Conservation (phyloP, 2,888 invertebrate genomes). For the Ecliptopera silaceata region DNA sequence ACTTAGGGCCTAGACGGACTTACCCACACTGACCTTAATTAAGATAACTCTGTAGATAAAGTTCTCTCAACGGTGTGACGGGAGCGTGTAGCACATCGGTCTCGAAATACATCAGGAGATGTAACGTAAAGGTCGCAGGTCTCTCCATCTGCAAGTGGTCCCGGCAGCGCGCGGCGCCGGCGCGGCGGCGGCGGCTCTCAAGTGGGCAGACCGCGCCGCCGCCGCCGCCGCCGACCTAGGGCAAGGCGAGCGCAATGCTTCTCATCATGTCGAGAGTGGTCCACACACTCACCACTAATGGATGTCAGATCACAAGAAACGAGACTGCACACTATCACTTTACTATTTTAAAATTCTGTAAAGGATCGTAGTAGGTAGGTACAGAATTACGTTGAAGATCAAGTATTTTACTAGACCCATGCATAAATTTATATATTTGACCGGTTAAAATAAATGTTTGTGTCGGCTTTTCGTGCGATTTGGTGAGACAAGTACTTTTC, state of each 20-base stretch:
- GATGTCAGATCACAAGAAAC: slow-evolving; percentile 8
- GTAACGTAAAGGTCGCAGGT: slow-evolving; percentile 10
- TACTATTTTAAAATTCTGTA: neutral
- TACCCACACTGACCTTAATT: too few relatives aligned
- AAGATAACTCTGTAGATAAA: neutral
- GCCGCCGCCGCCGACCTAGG: slow-evolving; percentile 26
- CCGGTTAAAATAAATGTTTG: neutral
- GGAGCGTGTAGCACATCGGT: neutral
- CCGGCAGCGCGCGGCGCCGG: slow-evolving; percentile 34
- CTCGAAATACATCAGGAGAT: neutral
- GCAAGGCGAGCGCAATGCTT: slow-evolving; percentile 20
- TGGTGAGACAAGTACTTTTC: neutral
- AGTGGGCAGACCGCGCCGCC: slow-evolving; percentile 58
- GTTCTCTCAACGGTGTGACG: neutral
- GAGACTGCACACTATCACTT: neutral
- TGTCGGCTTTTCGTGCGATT: neutral
- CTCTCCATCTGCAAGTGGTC: slow-evolving; percentile 3
- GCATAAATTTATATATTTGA: neutral
- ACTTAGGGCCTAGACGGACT: too few relatives aligned
- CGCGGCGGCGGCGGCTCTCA: slow-evolving; percentile 47
- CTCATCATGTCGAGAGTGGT: slow-evolving; percentile 21
- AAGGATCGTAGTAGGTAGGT: neutral
- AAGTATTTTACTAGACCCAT: too few relatives aligned
- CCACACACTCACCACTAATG: slow-evolving; percentile 21
- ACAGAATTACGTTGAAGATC: too few relatives aligned